Evolutionary conservation across 2,113 vertebrate species (phyloP).

Genomic region (Osmerus mordax): DNA sequence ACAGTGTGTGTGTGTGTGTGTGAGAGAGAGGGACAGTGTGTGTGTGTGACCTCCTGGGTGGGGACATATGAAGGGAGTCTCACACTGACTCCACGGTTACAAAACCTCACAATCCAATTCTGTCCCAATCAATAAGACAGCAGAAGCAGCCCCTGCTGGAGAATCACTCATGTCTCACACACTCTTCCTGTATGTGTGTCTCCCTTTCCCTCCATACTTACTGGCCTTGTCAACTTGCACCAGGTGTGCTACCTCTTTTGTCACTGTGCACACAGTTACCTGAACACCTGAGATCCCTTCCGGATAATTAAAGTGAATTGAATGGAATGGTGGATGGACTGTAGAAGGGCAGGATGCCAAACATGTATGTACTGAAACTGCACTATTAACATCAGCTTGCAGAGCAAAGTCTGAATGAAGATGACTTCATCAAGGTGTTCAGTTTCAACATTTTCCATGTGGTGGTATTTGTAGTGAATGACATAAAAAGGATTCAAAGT

Average conservation of each 20-base stretch:
- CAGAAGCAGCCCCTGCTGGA: slow-evolving; percentile 44
- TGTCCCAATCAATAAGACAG: slow-evolving; percentile 66
- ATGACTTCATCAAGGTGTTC: background rate
- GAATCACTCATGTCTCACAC: slow-evolving; percentile 11
- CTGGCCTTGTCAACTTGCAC: too few species aligned
- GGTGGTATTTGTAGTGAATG: background rate
- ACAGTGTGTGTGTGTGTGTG: too few species aligned
- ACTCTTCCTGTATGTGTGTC: too few species aligned
- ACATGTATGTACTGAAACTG: background rate
- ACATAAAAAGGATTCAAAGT: background rate
- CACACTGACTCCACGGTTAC: slow-evolving; percentile 67
- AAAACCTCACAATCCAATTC: slow-evolving; percentile 68
- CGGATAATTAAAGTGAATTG: too few species aligned
- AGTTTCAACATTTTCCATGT: too few species aligned
- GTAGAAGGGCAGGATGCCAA: too few species aligned
- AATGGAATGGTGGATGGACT: too few species aligned
- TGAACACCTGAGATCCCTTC: too few species aligned
- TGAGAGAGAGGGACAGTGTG: too few species aligned
- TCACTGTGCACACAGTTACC: too few species aligned
- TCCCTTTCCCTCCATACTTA: too few species aligned
- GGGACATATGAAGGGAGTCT: background rate
- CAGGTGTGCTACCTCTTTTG: too few species aligned
- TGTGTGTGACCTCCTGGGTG: background rate
- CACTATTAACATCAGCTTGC: background rate
- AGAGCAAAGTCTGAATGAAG: background rate